Conservation (phyloP, 2,888 invertebrate species). For the Synergus umbraculus region DNA sequence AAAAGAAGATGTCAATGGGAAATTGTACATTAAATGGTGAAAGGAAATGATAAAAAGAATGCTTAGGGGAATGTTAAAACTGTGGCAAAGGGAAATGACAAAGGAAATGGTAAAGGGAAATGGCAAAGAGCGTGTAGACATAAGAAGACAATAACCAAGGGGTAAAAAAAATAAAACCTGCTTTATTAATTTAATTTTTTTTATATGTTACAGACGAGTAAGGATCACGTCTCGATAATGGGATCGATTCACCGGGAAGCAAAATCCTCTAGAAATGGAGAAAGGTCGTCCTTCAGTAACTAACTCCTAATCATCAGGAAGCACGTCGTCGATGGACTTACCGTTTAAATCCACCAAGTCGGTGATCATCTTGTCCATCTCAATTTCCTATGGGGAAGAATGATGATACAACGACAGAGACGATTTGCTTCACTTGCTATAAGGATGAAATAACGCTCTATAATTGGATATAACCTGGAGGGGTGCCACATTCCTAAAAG, state of each 20-base stretch:
- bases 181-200: not conserved
- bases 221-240: not conserved
- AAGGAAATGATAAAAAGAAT: too few species aligned
- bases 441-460: not conserved
- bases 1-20: too few species aligned
- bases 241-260: not conserved
- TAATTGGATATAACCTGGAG: constrained; percentile 14
- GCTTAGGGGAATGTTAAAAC: too few species aligned
- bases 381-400: not conserved
- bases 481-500: not conserved
- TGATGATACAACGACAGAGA: not conserved
- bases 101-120: too few species aligned
- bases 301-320: not conserved
- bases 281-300: not conserved
- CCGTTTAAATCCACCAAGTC: not conserved
- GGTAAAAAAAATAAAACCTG: too few species aligned
- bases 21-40: too few species aligned
- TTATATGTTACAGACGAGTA: not conserved
- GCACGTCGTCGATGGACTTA: not conserved
- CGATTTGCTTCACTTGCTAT: not conserved
- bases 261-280: not conserved
- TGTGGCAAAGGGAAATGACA: too few species aligned
- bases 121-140: too few species aligned
- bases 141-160: too few species aligned
- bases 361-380: not conserved